Evolutionary conservation across 2,113 vertebrate species (phyloP), one percentile per base, ranked within the genome.

Genomic region (Varanus salvator): DNA sequence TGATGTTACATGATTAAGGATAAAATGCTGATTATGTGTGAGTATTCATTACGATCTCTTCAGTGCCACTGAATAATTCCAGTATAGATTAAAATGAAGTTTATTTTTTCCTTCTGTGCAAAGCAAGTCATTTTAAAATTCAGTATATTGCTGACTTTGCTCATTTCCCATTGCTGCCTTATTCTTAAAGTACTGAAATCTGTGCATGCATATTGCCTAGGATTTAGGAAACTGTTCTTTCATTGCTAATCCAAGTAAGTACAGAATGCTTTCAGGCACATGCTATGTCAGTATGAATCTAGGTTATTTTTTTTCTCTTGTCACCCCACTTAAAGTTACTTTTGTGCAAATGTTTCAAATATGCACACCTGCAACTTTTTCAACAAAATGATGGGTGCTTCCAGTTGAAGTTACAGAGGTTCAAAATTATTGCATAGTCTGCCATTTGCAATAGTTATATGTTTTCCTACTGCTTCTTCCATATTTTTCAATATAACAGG

Each of bases 161-260:
- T 86, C 57, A 27, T 38, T 92, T 94, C 91, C 54, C 85, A 3
- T 87, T 90, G 34, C 84, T 89, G 4, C 84, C 54, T 76, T 88
- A 31, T 72, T 90, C 19, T 89, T 92, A 72, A 93, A 34, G 88
- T 57, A 87, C 74, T 71, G 90, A 92, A 88, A 87, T 90, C 29
- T 34, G 4, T 72, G 4, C 75, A 0, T 86, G 57, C 11, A 52
- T 84, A 78, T 89, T 94, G 64, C 52, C 72, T 85, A 84, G 50
- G 34, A 90, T 89, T 44, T 94, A 92, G 72, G 87, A 92, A 93
- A 86, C 23, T 86, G 23, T 92, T 25, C 7, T 94, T 17, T 91
- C 83, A 34, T 0, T 85, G 17, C 21, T 92, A 85, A 84, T 80
- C 80, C 12, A 89, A 91, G 54, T 19, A 92, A 88, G n/a, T 71